Evolutionary conservation across 2,888 invertebrate genomes (phyloP), one percentile per base, ranked within the genome.

Genomic region (Lithodes maja): DNA sequence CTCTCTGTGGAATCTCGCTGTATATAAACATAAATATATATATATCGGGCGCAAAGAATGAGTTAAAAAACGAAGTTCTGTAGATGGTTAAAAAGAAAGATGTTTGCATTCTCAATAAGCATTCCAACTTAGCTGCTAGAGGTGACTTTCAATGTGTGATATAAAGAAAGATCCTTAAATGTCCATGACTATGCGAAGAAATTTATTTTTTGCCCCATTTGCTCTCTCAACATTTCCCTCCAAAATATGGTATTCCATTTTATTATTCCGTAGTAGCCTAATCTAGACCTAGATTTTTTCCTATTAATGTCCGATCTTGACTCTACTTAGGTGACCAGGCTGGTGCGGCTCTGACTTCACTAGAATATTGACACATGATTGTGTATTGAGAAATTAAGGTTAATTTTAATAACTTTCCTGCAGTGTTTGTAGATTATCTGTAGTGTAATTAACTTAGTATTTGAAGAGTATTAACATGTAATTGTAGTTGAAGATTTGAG

Each of bases 91-190:
- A 88, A 88, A 85, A 69, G 88, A 80, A 88, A 89, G 85, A 86
- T 89, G 89, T 89, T 86, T 89, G 89, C 89, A 89, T 89, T 89
- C 89, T 89, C 89, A 89, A 89, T 89, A 86, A 89, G 85, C 89
- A 89, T 89, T 89, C 89, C 89, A 89, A 85, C 89, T 82, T 89
- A 89, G 89, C 81, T 83, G 89, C 77, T 89, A 89, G 89, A 89
- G 85, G 89, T 85, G 85, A 85, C 85, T 85, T 89, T 89, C 85
- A 85, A 77, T 89, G 89, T 89, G 89, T 89, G 89, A 89, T 89
- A 89, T 89, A 82, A 82, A 85, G 85, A 85, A 89, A 77, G 85
- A 89, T 83, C 89, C 89, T 79, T 84, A 80, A 80, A 88, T 88
- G 88, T 88, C 88, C 89, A 89, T 85, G 89, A 85, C 89, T 82